A percentile compares a stretch with the other conserved stretches of the same genome.
Conservation (phyloP, 2,113 vertebrate species). For the Oostethus manadensis region DNA sequence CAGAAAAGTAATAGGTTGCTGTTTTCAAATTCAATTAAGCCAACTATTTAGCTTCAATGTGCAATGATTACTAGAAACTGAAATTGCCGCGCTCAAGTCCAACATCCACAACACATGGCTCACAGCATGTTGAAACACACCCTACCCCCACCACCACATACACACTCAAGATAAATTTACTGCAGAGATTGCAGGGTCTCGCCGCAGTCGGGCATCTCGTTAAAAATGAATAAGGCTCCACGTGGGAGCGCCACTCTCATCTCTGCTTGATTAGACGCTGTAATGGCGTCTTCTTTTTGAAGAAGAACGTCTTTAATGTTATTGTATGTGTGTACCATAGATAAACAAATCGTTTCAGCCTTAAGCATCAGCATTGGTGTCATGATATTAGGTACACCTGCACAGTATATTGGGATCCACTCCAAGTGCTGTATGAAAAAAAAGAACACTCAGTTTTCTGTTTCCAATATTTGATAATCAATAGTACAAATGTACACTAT, state of each 20-base stretch:
- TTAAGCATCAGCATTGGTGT: not conserved
- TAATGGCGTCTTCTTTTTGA: slow-evolving; percentile 34
- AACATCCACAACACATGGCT: slow-evolving; percentile 44
- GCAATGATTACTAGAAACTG: not conserved
- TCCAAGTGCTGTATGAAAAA: not conserved
- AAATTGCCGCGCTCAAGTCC: slow-evolving; percentile 17
- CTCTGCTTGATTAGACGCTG: slow-evolving; percentile 54
- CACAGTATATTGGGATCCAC: not conserved
- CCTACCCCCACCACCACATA: slow-evolving; percentile 18
- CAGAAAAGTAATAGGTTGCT: not conserved
- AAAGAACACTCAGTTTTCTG: not conserved
- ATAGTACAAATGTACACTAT: too few relatives aligned
- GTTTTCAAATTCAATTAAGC: not conserved
- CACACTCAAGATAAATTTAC: slow-evolving; percentile 46
- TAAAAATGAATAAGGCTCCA: slow-evolving; percentile 61
- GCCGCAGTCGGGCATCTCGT: slow-evolving; percentile 48
- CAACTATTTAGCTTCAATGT: not conserved
- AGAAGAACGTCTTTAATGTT: slow-evolving; percentile 12
- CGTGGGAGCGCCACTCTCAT: slow-evolving; percentile 44
- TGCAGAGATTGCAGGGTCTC: slow-evolving; percentile 39
- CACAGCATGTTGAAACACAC: slow-evolving; percentile 39
- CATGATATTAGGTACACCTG: not conserved
- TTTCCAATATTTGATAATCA: too few relatives aligned
- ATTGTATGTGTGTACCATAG: not conserved
- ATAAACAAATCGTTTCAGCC: too few relatives aligned